phyloP scores from a whole-genome alignment of 2,113 vertebrate genomes.

The Cyphomyrus discorhynchus region DNA sequence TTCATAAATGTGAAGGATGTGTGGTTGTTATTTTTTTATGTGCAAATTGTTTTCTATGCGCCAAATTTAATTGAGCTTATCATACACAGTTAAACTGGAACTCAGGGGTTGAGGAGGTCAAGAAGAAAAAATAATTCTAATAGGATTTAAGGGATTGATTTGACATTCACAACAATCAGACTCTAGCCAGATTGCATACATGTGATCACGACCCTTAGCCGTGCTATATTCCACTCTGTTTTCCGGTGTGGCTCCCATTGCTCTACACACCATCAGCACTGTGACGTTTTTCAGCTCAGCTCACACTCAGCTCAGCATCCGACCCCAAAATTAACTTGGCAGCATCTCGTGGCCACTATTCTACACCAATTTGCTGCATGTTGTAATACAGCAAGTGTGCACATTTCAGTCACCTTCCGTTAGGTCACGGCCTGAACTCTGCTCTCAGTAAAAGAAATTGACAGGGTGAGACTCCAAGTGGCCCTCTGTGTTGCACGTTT shows the following conservation, averaged over 20 bases:
- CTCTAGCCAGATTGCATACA: not conserved
- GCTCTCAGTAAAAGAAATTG: not conserved
- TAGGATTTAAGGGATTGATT: not conserved
- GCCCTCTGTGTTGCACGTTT: not conserved
- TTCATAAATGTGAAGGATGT: not conserved
- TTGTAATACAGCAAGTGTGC: not conserved
- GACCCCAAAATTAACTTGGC: not conserved
- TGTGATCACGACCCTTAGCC: not conserved
- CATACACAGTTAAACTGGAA: not conserved
- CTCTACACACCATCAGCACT: not conserved
- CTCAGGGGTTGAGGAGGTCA: not conserved
- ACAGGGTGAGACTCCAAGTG: not conserved
- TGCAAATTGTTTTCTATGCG: not conserved
- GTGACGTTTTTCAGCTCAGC: not conserved
- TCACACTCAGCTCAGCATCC: not conserved
- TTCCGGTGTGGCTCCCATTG: not conserved
- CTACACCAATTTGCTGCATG: not conserved
- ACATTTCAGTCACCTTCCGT: not conserved
- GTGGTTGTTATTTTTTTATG: not conserved
- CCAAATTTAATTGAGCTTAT: not conserved
- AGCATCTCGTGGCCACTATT: not conserved
- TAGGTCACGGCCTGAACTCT: conserved; percentile 5
- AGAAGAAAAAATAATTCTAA: not conserved
- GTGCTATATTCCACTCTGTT: not conserved
- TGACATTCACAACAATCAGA: not conserved